phyloP scores from a whole-genome alignment of 2,888 invertebrate genomes.

The Ligdia adustata region DNA sequence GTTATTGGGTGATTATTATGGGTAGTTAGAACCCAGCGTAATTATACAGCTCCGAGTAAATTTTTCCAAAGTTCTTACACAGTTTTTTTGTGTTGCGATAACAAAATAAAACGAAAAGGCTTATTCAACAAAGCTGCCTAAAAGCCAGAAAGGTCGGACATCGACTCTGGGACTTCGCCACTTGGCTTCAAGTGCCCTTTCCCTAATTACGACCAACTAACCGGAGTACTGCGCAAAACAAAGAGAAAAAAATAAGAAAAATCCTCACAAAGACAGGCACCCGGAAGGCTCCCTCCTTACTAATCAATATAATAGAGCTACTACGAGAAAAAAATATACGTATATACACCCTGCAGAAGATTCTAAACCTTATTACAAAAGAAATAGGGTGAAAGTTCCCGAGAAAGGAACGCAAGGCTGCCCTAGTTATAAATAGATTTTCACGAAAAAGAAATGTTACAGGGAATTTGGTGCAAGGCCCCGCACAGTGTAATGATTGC shows the following conservation, averaged over 20 bases:
- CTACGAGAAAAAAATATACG: slow-evolving; percentile 79
- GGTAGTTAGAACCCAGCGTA: too few relatives aligned
- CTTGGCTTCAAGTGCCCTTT: slow-evolving; percentile 30
- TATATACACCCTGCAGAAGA: slow-evolving; percentile 49
- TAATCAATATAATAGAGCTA: slow-evolving; percentile 84
- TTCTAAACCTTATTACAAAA: slow-evolving; percentile 44
- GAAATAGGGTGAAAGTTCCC: slow-evolving; percentile 43
- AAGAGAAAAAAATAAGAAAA: slow-evolving; percentile 68
- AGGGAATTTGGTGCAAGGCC: slow-evolving; percentile 81
- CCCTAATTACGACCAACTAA: slow-evolving; percentile 40
- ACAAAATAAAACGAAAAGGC: slow-evolving; percentile 9
- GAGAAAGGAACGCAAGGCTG: slow-evolving; percentile 58
- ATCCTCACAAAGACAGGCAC: slow-evolving; percentile 69
- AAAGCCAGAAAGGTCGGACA: slow-evolving; percentile 20
- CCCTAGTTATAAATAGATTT: slow-evolving; percentile 85
- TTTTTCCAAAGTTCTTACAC: background rate
- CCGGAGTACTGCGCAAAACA: slow-evolving; percentile 63
- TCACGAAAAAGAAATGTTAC: slow-evolving; percentile 84
- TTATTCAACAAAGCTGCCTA: slow-evolving; percentile 15
- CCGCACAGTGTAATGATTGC: slow-evolving; percentile 58
- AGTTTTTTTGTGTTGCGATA: slow-evolving; percentile 4
- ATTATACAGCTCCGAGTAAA: too few relatives aligned
- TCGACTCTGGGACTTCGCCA: slow-evolving; percentile 21
- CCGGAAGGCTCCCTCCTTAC: slow-evolving; percentile 75
- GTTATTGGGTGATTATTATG: too few relatives aligned